Evolutionary conservation across 2,888 invertebrate genomes (phyloP), one percentile per base, ranked within the genome.

Genomic region (Plagodis dolabraria): DNA sequence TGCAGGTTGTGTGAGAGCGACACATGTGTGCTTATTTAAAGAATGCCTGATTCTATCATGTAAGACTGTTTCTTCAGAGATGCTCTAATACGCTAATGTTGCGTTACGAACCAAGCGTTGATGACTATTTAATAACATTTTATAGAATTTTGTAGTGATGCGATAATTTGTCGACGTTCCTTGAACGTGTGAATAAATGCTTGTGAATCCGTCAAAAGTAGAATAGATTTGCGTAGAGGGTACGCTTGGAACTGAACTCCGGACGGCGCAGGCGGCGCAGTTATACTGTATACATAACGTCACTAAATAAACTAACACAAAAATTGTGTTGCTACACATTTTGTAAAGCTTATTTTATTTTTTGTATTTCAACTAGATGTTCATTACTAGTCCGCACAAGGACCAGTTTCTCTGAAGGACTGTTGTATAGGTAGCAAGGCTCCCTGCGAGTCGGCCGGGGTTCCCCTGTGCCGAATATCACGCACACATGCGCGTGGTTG

Each of bases 391-490:
- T 72, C 67, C 67, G 75, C 76, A 79, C 77, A 70, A 74, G 63
- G 22, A 22, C 4, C 22, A 2, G 22, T 22, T 22, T 22, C 2
- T 1, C 22, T 22, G 22, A 22, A 22, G 4, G 1, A 22, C 22
- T 22, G 22, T 22, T 22, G 22, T 22, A 22, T 4, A 22, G 22
- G 4, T 22, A 22, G 22, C 22, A 22, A 22, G 22, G 22, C 2
- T 22, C 22, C 22, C 2, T 22, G 22, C 22, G 4, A 4, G 22
- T 22, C 74, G 59, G 69, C 77, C 79, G 75, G 76, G 79, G 69
- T 74, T 71, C 71, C 72, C 59, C 61, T 65, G 74, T 44, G 77
- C 77, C 79, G 76, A 78, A 79, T 77, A 75, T 72, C 74, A 67
- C 75, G 78, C 80, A 79, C 77, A 79, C 72, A 43, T 42, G 77